Evolutionary conservation across 2,888 invertebrate species (phyloP).

Genomic region (Ormyrus nitidulus): DNA sequence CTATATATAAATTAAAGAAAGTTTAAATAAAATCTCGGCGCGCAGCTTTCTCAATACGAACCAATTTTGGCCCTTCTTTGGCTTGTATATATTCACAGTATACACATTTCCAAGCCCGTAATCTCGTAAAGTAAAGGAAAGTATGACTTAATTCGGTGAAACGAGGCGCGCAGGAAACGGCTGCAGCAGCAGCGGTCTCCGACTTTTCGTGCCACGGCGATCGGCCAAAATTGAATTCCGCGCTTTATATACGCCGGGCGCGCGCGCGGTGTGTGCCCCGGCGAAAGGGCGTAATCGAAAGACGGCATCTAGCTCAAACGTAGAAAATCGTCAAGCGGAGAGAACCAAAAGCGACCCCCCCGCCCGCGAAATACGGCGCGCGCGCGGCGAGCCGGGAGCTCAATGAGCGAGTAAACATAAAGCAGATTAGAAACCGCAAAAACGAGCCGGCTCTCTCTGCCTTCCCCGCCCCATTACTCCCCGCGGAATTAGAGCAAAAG

Average conservation of each 20-base stretch:
- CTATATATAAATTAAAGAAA: too few relatives aligned
- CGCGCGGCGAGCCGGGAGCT: neutral
- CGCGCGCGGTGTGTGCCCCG: too few relatives aligned
- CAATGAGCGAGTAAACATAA: constrained; percentile 55
- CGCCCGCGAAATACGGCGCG: neutral
- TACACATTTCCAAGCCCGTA: too few relatives aligned
- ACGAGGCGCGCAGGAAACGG: neutral
- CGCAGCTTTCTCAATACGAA: too few relatives aligned
- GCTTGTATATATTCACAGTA: too few relatives aligned
- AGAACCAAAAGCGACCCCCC: constrained; percentile 6
- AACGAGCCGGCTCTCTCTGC: neutral
- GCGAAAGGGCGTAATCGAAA: constrained; percentile 8
- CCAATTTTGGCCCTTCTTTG: too few relatives aligned
- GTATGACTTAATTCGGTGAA: constrained; percentile 20
- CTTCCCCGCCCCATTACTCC: constrained; percentile 38
- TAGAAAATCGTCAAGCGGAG: constrained; percentile 40
- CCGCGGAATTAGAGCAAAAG: constrained; percentile 51
- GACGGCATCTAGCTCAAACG: constrained; percentile 33
- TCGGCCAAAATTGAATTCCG: constrained; percentile 38
- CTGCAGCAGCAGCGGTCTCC: neutral
- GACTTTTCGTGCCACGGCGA: neutral
- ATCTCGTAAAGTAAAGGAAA: neutral
- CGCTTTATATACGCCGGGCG: neutral
- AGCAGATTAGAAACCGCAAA: constrained; percentile 57
- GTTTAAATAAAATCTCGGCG: too few relatives aligned